Evolutionary conservation across 2,888 invertebrate species (phyloP).

Genomic region (Apoda limacodes): DNA sequence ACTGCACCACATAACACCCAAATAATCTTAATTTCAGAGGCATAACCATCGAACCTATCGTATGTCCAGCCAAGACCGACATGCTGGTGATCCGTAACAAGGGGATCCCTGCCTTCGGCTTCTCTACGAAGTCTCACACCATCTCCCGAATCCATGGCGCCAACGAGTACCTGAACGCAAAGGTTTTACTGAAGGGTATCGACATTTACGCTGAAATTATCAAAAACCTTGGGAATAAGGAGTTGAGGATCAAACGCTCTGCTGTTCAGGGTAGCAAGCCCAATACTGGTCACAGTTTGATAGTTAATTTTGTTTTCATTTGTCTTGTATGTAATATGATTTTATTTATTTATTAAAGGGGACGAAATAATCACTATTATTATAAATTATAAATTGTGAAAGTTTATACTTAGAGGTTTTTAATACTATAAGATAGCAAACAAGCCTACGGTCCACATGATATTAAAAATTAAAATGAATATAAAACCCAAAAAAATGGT

Average conservation of each 20-base stretch:
- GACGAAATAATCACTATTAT: too few species aligned
- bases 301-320: too few species aligned
- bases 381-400: too few species aligned
- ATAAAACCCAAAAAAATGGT: too few species aligned
- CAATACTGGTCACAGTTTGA: too few species aligned
- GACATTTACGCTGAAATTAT: constrained; percentile 29
- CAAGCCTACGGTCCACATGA: too few species aligned
- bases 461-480: too few species aligned
- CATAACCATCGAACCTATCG: constrained; percentile 27
- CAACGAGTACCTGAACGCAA: constrained; percentile 37
- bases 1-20: too few species aligned
- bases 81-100: constrained; percentile 33
- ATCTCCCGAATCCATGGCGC: constrained; percentile 25
- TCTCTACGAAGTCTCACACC: constrained; percentile 34
- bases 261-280: background rate
- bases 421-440: too few species aligned
- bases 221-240: constrained; percentile 23
- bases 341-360: too few species aligned
- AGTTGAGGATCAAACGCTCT: background rate
- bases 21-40: constrained; percentile 35
- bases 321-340: too few species aligned
- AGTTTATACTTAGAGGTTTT: too few species aligned
- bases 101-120: constrained; percentile 43
- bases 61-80: constrained; percentile 40
- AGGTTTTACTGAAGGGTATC: constrained; percentile 36